Percentiles rank a stretch among this genome's conserved stretches.
phyloP scores from a whole-genome alignment of 2,797 vertebrate genomes.

The Parauchenoglanis ngamensis region DNA sequence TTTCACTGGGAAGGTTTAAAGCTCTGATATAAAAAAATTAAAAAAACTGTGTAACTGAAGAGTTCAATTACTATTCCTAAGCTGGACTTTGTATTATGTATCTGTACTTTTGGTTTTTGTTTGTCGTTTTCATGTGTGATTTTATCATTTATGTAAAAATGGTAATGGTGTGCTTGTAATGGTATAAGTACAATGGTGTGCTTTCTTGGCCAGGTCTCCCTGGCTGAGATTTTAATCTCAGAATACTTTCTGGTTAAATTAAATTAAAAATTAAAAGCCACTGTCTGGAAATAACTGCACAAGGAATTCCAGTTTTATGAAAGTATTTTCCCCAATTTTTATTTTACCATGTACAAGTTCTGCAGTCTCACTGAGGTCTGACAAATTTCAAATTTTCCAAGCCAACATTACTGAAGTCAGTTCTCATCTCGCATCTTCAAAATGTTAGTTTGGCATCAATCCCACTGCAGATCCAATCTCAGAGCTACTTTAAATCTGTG shows the following conservation, averaged over 20 bases:
- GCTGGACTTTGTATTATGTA: constrained; percentile 13
- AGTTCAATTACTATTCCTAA: background rate
- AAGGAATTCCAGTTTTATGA: background rate
- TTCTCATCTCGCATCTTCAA: background rate
- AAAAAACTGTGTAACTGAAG: constrained; percentile 7
- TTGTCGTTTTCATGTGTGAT: background rate
- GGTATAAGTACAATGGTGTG: background rate
- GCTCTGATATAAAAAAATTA: background rate
- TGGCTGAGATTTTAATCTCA: background rate
- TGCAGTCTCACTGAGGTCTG: background rate
- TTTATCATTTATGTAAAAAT: background rate
- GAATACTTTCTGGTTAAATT: background rate
- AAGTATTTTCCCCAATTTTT: background rate
- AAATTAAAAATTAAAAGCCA: background rate
- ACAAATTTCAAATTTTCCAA: background rate
- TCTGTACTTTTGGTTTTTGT: background rate
- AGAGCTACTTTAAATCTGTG: background rate
- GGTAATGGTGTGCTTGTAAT: too few relatives aligned
- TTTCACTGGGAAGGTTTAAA: background rate
- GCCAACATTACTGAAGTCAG: background rate
- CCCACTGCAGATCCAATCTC: background rate
- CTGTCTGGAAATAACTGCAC: background rate
- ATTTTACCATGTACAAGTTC: background rate
- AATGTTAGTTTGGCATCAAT: background rate
- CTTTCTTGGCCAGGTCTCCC: background rate